Evolutionary conservation across 2,113 vertebrate genomes (phyloP), one percentile per base, ranked within the genome.

Genomic region (Saguinus imperator): DNA sequence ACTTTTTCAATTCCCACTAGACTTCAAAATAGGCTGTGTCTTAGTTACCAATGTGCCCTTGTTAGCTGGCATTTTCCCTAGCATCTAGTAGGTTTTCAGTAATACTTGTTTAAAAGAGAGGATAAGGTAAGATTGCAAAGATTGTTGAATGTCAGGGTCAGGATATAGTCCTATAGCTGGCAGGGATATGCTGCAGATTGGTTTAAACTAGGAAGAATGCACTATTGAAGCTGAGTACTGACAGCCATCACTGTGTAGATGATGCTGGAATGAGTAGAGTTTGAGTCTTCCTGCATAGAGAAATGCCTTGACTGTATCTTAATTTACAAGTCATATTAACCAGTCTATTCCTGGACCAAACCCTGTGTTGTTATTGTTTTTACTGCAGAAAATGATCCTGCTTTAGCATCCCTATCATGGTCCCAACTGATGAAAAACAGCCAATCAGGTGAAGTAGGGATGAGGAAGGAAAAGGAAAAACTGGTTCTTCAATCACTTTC

Each of bases 401-500:
- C 13, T 87, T 55, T 83, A 73, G 43, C 57, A 25, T 94, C 57
- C 50, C 87, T 89, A 0, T 80, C 43, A 29, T 12, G 88, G 50
- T 96, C 85, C 80, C 86, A 64, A 29, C 3, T 80, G 91, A 91
- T 90, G 29, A 94, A 64, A 83, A 95, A 76, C 40, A 80, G 35
- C 79, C 87, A 85, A 72, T 45, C 50, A 94, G 82, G 82, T 95
- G 40, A 37, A 4, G 8, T 52, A 68, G 40, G 4, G 50, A 72
- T 52, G 58, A 93, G 75, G 72, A 35, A 80, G 50, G 70, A 90
- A 82, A 82, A 91, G 89, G 73, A 80, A 72, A 97, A 94, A 85
- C 57, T 45, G 10, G 96, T 95, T 96, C 87, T 97, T 97, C 96
- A 98, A 84, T 97, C 82, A 86, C 97, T 96, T 94, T 93, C 96